phyloP scores from a whole-genome alignment of 1,140 invertebrate genomes.

The Oedothorax gibbosus region DNA sequence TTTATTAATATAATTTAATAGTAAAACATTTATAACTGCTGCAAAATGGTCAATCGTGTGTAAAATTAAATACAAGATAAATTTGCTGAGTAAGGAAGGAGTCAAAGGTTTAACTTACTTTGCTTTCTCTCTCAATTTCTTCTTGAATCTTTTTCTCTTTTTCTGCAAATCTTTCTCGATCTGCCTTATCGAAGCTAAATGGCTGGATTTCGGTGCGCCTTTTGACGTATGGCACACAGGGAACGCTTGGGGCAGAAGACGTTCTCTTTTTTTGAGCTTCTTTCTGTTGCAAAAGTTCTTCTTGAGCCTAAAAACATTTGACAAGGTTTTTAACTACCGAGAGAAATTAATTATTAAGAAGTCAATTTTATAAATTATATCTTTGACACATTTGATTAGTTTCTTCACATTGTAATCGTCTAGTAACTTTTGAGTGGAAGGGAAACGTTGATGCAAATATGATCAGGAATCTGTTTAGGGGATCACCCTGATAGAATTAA shows the following conservation, averaged over 20 bases:
- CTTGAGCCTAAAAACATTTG: not conserved
- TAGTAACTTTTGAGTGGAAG: no score
- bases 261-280: not conserved
- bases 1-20: not conserved
- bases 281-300: not conserved
- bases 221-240: not conserved
- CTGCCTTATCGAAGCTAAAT: constrained; percentile 57
- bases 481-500: no score
- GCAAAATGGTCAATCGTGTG: not conserved
- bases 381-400: no score
- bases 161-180: constrained; percentile 33
- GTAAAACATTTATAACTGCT: not conserved
- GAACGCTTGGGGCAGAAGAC: not conserved
- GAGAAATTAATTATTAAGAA: no score
- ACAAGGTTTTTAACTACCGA: no score
- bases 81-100: no score
- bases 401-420: no score
- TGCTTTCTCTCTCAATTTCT: constrained; percentile 40
- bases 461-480: no score
- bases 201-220: constrained; percentile 31
- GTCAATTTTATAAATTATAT: no score
- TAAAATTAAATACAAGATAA: not conserved
- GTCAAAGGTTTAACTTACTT: constrained; percentile 17
- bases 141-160: constrained; percentile 53
- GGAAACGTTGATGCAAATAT: no score